phyloP scores from a whole-genome alignment of 2,888 invertebrate species.

The Diaprepes abbreviatus region DNA sequence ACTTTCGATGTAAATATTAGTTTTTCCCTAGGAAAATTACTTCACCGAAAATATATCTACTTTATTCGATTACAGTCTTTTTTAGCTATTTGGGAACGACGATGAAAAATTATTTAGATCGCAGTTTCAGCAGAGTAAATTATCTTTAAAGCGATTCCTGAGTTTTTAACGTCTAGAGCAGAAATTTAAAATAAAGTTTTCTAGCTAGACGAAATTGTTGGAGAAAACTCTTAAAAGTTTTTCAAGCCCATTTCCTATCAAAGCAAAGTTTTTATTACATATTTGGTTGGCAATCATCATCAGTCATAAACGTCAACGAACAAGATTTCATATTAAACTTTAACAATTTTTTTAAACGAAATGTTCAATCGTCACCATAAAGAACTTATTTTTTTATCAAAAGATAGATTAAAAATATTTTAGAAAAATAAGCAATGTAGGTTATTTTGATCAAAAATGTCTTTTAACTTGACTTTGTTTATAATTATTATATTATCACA shows the following conservation, averaged over 20 bases:
- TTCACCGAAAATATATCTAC: too few relatives aligned
- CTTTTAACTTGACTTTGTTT: too few relatives aligned
- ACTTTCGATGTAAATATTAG: too few relatives aligned
- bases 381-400: too few relatives aligned
- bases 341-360: background rate
- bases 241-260: background rate
- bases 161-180: background rate
- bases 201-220: slow-evolving; percentile 2
- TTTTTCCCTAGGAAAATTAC: too few relatives aligned
- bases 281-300: background rate
- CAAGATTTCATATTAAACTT: background rate
- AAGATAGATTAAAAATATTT: too few relatives aligned
- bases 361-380: too few relatives aligned
- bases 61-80: background rate
- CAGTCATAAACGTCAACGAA: background rate
- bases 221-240: slow-evolving; percentile 1
- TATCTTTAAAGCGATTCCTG: background rate
- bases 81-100: background rate
- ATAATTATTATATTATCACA: too few relatives aligned
- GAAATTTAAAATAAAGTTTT: slow-evolving; percentile 11
- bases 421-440: too few relatives aligned
- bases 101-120: slow-evolving; percentile 11
- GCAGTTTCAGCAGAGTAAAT: background rate
- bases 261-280: background rate
- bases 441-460: too few relatives aligned